Percentiles rank a stretch among this genome's conserved stretches.
These are phyloP conservation scores for Drosophila dives DNA, from an alignment of 2,888 invertebrate species.

Conservation along the genomic window DNA sequence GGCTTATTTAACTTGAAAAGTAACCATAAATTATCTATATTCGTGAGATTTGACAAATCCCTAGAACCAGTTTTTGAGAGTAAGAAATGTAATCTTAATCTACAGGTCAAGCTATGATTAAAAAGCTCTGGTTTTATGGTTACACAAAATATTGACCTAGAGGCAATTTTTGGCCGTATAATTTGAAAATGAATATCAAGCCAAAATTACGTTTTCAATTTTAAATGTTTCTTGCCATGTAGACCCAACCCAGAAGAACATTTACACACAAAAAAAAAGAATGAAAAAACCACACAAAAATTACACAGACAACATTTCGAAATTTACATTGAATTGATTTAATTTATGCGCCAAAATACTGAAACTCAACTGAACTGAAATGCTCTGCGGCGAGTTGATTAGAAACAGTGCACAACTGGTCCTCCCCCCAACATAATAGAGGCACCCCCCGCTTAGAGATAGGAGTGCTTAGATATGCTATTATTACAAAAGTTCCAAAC, in stretches of 20 bases:
- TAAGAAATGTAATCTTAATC: too few relatives aligned
- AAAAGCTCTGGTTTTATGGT: not conserved
- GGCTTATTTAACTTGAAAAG: too few relatives aligned
- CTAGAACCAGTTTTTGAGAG: too few relatives aligned
- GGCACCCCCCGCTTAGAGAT: constrained; percentile 9
- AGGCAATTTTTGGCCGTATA: not conserved
- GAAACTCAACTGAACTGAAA: constrained; percentile 34
- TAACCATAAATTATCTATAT: too few relatives aligned
- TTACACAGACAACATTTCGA: constrained; percentile 64
- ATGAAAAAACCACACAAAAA: constrained; percentile 44
- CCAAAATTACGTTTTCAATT: not conserved
- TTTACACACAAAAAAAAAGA: constrained; percentile 25
- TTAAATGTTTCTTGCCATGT: constrained; percentile 1
- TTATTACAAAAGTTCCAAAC: constrained; percentile 50
- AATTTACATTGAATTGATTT: constrained; percentile 70
- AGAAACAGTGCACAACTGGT: constrained; percentile 36
- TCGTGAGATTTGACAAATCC: too few relatives aligned
- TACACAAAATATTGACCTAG: not conserved
- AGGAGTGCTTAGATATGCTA: constrained; percentile 25
- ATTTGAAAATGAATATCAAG: not conserved
- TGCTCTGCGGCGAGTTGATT: constrained; percentile 46
- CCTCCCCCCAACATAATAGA: not conserved
- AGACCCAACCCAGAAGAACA: constrained; percentile 38
- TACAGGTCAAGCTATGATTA: too few relatives aligned
- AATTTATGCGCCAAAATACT: constrained; percentile 50